Conservation (phyloP, 2,797 vertebrate species). For the Siniperca scherzeri region DNA sequence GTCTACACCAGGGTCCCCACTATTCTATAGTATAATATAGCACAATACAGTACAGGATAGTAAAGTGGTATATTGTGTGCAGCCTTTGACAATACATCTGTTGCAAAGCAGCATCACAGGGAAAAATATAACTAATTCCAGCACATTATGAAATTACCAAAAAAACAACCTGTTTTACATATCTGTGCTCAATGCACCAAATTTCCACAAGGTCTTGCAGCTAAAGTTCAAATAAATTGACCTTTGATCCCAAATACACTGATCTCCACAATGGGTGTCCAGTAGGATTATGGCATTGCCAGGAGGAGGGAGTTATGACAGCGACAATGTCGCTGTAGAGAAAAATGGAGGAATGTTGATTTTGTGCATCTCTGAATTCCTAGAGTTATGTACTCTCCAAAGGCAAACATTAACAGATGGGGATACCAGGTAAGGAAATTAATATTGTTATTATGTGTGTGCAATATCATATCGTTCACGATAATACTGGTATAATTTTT, state of each 20-base stretch:
- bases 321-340: background rate
- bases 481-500: too few relatives aligned
- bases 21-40: background rate
- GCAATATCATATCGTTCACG: too few relatives aligned
- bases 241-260: background rate
- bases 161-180: background rate
- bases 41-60: background rate
- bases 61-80: background rate
- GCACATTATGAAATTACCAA: constrained; percentile 2
- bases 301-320: background rate
- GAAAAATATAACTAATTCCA: constrained; percentile 13
- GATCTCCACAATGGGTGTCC: background rate
- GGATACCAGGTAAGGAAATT: background rate
- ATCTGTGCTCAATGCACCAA: background rate
- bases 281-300: background rate
- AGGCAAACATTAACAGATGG: background rate
- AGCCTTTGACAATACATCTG: constrained; percentile 7
- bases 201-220: background rate
- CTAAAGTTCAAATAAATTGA: constrained; percentile 1
- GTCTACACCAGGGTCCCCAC: background rate
- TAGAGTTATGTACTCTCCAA: too few relatives aligned
- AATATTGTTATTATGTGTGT: too few relatives aligned
- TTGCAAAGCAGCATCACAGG: constrained; percentile 13
- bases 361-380: background rate
- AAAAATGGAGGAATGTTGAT: background rate